Evolutionary conservation across 2,113 vertebrate species (phyloP).

Genomic region (Hirundichthys speculiger): DNA sequence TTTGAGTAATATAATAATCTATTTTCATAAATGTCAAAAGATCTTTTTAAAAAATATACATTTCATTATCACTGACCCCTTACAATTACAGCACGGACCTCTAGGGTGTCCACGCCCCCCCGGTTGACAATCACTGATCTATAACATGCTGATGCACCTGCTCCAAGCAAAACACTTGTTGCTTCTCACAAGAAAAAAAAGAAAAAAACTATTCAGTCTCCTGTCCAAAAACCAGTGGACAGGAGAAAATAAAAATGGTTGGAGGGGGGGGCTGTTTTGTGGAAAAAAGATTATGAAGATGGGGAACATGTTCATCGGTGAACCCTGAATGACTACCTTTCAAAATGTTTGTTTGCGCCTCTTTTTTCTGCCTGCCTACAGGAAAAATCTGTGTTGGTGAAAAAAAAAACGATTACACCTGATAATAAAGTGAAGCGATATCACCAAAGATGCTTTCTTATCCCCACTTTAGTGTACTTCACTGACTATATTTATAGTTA

Average conservation of each 20-base stretch:
- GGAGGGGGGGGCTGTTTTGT: constrained; percentile 11
- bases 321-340: constrained; percentile 53
- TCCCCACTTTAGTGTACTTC: background rate
- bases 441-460: background rate
- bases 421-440: background rate
- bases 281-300: constrained; percentile 34
- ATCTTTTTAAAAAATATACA: no score
- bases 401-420: background rate
- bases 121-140: no score
- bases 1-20: no score
- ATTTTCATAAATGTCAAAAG: no score
- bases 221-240: background rate
- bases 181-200: constrained; percentile 4
- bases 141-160: background rate
- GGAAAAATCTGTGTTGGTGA: constrained; percentile 17
- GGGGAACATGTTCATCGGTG: constrained; percentile 47
- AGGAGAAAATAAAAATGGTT: no score
- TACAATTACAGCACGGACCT: no score
- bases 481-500: background rate
- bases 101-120: no score
- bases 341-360: constrained; percentile 19
- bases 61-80: no score
- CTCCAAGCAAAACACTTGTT: constrained; percentile 8
- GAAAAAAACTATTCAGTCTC: constrained; percentile 15
- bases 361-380: constrained; percentile 12